Percentiles rank a stretch among this genome's conserved stretches.
Conservation (phyloP, 2,797 vertebrate genomes). For the Gymnocypris eckloni region DNA sequence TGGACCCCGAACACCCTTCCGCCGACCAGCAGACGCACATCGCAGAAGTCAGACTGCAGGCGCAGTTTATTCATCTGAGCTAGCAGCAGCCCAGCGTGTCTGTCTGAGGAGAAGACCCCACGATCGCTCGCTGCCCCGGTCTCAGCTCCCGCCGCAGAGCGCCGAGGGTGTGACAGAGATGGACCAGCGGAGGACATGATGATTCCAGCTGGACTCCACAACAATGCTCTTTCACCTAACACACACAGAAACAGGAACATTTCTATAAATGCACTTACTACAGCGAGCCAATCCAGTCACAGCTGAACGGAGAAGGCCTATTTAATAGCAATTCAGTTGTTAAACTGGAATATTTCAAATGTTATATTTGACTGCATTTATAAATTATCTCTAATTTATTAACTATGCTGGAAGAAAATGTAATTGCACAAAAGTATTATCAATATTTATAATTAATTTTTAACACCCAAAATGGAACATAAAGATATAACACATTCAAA, state of each 20-base stretch:
- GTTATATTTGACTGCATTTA: background rate
- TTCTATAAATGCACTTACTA: background rate
- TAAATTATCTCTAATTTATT: background rate
- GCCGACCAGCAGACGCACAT: slow-evolving; percentile 89
- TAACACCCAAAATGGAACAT: background rate
- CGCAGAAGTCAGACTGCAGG: slow-evolving; percentile 87
- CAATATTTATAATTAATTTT: too few relatives aligned
- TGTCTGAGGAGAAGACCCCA: slow-evolving; percentile 80
- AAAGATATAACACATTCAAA: background rate
- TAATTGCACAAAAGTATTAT: background rate
- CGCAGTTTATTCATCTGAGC: slow-evolving; percentile 94
- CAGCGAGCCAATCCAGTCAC: background rate
- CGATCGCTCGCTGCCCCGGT: slow-evolving; percentile 58
- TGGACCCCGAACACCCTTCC: slow-evolving; percentile 86
- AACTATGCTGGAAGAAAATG: background rate
- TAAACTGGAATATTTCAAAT: background rate
- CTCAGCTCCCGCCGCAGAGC: background rate
- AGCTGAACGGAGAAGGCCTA: background rate
- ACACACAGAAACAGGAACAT: slow-evolving; percentile 5
- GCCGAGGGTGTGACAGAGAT: background rate
- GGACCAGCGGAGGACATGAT: slow-evolving; percentile 28
- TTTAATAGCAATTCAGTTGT: background rate
- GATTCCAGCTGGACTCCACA: slow-evolving; percentile 9
- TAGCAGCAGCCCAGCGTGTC: slow-evolving; percentile 88
- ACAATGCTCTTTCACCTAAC: slow-evolving; percentile 21